Conservation (phyloP, 1,140 invertebrate species). For the Choristoneura fumiferana region DNA sequence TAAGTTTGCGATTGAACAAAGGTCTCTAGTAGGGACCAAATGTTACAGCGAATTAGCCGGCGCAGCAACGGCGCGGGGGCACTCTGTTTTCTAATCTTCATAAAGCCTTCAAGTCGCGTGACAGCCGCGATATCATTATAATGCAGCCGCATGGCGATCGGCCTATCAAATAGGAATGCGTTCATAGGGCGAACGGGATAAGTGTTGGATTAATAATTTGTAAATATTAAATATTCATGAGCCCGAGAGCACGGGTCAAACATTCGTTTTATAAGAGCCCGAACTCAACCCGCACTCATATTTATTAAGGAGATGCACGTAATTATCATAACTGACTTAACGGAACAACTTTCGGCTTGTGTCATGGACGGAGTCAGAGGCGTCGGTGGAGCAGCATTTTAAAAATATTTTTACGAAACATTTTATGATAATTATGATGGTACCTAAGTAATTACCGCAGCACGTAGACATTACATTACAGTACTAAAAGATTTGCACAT, state of each 20-base stretch:
- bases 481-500: no score
- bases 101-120: constrained; percentile 58
- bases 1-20: no score
- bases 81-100: constrained; percentile 67
- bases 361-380: constrained; percentile 37
- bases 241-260: constrained; percentile 58
- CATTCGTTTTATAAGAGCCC: constrained; percentile 57
- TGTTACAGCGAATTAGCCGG: constrained; percentile 3
- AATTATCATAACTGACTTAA: constrained; percentile 70
- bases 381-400: constrained; percentile 33
- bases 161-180: constrained; percentile 51
- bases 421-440: no score
- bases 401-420: constrained; percentile 29
- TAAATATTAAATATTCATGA: constrained; percentile 77
- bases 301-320: constrained; percentile 65
- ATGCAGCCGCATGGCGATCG: constrained; percentile 30
- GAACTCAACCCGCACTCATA: constrained; percentile 54
- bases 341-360: constrained; percentile 49
- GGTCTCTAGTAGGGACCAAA: neutral
- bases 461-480: no score
- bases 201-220: constrained; percentile 74
- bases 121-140: constrained; percentile 49
- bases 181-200: constrained; percentile 40
- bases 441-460: no score
- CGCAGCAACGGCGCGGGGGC: constrained; percentile 28